These are phyloP conservation scores for Galerucella nymphaeae DNA, from an alignment of 2,888 invertebrate genomes.

Conservation along the genomic window DNA sequence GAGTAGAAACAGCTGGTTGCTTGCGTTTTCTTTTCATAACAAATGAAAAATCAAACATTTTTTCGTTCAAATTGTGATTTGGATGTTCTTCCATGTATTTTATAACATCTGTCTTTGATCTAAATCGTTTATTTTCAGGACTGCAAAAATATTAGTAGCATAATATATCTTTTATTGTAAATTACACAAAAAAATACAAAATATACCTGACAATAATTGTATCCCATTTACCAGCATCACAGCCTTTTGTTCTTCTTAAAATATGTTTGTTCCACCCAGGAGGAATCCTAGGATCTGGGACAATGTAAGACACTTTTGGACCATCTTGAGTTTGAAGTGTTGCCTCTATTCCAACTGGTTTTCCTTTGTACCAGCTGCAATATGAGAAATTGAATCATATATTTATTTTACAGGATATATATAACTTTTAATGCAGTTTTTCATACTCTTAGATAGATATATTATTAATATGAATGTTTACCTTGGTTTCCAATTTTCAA, in stretches of 20 bases:
- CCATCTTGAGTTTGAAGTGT: conserved; percentile 64
- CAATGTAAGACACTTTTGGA: conserved; percentile 69
- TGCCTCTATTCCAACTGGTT: conserved; percentile 71
- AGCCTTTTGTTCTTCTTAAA: conserved; percentile 75
- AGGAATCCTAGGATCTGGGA: conserved; percentile 80
- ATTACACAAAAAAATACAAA: conserved; percentile 11
- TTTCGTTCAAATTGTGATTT: conserved; percentile 55
- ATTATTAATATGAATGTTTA: not conserved
- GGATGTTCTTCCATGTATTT: conserved; percentile 62
- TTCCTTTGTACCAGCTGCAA: conserved; percentile 75
- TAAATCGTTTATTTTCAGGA: conserved; percentile 71
- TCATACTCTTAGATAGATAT: no score
- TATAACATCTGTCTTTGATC: conserved; percentile 70
- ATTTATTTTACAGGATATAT: not conserved
- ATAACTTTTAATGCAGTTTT: not conserved
- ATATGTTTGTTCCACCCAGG: conserved; percentile 84
- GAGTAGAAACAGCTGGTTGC: not conserved
- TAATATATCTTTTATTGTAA: not conserved
- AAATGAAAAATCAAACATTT: conserved; percentile 67
- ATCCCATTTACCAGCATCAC: conserved; percentile 85
- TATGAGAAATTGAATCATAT: not conserved
- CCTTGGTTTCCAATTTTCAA: conserved; percentile 45
- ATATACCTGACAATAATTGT: conserved; percentile 76
- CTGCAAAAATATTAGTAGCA: conserved; percentile 58
- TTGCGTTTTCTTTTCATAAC: conserved; percentile 42